Percentiles rank a stretch among this genome's conserved stretches.
Evolutionary conservation across 2,113 vertebrate species (phyloP).

Genomic region (Taurulus bubalis): DNA sequence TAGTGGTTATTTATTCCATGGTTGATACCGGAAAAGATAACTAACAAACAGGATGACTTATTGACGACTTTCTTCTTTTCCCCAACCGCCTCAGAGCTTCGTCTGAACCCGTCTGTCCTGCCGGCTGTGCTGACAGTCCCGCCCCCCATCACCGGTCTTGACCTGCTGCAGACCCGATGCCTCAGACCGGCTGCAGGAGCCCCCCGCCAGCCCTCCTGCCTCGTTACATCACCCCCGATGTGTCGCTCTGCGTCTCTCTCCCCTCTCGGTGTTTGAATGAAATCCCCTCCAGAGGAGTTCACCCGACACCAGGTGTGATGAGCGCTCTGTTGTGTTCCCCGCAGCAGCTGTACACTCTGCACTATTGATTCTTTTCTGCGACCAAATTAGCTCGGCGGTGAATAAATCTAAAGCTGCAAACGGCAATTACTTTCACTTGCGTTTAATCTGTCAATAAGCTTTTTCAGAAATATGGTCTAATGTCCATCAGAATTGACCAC

Average conservation of each 20-base stretch:
- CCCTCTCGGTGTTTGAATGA: conserved; percentile 31
- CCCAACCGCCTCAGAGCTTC: conserved; percentile 17
- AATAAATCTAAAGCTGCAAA: conserved; percentile 17
- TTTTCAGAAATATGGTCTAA: not conserved
- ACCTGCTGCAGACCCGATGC: conserved; percentile 27
- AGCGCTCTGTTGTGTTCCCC: conserved; percentile 24
- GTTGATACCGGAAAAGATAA: no score
- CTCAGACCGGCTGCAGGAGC: not conserved
- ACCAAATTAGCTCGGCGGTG: conserved; percentile 36
- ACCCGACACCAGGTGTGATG: conserved; percentile 48
- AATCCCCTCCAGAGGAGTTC: conserved; percentile 38
- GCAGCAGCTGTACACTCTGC: conserved; percentile 50
- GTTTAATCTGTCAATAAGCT: not conserved
- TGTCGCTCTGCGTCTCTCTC: conserved; percentile 7
- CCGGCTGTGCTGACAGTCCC: conserved; percentile 34
- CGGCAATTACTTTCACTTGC: not conserved
- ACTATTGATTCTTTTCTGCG: conserved; percentile 36
- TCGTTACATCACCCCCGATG: conserved; percentile 24
- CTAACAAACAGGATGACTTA: not conserved
- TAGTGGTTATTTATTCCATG: no score
- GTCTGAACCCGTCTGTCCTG: conserved; percentile 10
- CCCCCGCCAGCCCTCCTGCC: conserved; percentile 29
- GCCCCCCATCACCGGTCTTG: conserved; percentile 11
- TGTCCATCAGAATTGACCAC: not conserved
- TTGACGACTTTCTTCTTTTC: conserved; percentile 7